Evolutionary conservation across 2,888 invertebrate genomes (phyloP).

Genomic region (Ptychoptera albimana): DNA sequence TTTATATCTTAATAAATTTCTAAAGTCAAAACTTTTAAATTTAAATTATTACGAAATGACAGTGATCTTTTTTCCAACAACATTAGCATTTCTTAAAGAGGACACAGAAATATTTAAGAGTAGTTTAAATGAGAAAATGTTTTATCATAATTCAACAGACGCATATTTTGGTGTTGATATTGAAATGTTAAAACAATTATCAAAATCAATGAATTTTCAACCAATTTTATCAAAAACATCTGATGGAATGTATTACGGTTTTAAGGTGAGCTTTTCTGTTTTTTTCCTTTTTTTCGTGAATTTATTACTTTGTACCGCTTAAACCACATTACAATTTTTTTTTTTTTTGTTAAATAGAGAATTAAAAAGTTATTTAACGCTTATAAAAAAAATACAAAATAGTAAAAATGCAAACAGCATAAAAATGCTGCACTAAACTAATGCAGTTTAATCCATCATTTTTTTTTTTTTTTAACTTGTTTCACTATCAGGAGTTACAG

Average conservation of each 20-base stretch:
- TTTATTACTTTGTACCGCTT: too few species aligned
- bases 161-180: slow-evolving; percentile 8
- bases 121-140: too few species aligned
- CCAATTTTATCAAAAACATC: slow-evolving; percentile 1
- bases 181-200: slow-evolving; percentile 6
- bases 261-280: slow-evolving; percentile 4
- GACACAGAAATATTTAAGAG: slow-evolving; percentile 1
- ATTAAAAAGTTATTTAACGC: neutral
- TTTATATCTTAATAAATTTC: neutral
- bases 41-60: neutral
- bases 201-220: slow-evolving; percentile 7
- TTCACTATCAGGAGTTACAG: too few species aligned
- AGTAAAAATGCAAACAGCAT: too few species aligned
- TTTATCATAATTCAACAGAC: neutral
- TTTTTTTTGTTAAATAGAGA: too few species aligned
- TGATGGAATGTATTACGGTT: slow-evolving; percentile 5
- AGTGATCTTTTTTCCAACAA: slow-evolving; percentile 5
- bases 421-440: too few species aligned
- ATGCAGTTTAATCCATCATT: too few species aligned
- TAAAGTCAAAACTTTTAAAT: neutral
- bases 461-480: too few species aligned
- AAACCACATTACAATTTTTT: too few species aligned
- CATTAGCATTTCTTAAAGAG: slow-evolving; percentile 4
- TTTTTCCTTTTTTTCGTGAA: too few species aligned
- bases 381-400: too few species aligned